phyloP scores from a whole-genome alignment of 2,888 invertebrate species.

The Clunio marinus region DNA sequence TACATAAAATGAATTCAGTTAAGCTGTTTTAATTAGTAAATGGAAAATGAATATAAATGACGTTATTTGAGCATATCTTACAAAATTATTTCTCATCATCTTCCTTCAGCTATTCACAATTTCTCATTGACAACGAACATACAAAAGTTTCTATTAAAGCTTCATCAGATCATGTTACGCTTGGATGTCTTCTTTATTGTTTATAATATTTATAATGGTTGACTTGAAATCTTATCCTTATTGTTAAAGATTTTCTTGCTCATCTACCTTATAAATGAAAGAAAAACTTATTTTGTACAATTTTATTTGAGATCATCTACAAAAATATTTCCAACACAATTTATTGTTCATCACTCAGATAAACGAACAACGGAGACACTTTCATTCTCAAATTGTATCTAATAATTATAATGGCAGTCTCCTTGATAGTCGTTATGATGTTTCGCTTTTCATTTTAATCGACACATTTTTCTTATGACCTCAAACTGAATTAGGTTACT shows the following conservation, averaged over 20 bases:
- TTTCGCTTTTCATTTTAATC: conserved; percentile 26
- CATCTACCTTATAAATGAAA: too few relatives aligned
- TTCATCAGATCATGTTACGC: conserved; percentile 10
- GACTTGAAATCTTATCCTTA: too few relatives aligned
- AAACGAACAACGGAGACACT: too few relatives aligned
- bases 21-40: conserved; percentile 19
- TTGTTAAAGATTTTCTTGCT: too few relatives aligned
- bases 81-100: background rate
- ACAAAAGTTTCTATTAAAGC: conserved; percentile 19
- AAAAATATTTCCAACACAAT: too few relatives aligned
- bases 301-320: too few relatives aligned
- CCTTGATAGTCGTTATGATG: conserved; percentile 15
- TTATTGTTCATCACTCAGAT: too few relatives aligned
- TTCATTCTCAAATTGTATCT: too few relatives aligned
- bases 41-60: conserved; percentile 32
- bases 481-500: conserved; percentile 21
- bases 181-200: conserved; percentile 14
- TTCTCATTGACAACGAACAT: background rate
- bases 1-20: conserved; percentile 6
- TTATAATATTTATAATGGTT: too few relatives aligned
- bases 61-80: conserved; percentile 11
- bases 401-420: conserved; percentile 21
- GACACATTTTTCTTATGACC: conserved; percentile 38
- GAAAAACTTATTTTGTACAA: too few relatives aligned
- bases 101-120: background rate